Conservation (phyloP, 2,797 vertebrate genomes). For the Erpetoichthys calabaricus region DNA sequence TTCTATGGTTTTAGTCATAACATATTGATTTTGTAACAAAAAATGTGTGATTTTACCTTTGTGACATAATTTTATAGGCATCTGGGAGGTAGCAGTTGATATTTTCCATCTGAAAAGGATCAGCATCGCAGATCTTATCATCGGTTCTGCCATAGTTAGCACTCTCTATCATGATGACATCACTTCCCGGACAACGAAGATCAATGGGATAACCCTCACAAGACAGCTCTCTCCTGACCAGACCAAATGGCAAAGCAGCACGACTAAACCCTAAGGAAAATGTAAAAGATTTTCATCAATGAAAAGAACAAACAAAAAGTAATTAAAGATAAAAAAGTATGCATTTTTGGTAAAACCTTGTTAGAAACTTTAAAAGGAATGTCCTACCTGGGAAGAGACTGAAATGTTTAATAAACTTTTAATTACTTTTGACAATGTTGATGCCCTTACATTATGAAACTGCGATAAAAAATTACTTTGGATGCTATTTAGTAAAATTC, state of each 20-base stretch:
- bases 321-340: slow-evolving; percentile 25
- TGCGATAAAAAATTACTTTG: no score
- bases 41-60: slow-evolving; percentile 59
- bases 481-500: no score
- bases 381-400: not conserved
- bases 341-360: slow-evolving; percentile 12
- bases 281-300: not conserved
- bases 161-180: slow-evolving; percentile 97
- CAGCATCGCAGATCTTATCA: slow-evolving; percentile 97
- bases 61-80: slow-evolving; percentile 98
- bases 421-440: no score
- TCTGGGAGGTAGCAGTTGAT: slow-evolving; percentile 97
- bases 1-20: no score
- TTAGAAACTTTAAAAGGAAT: not conserved
- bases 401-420: no score
- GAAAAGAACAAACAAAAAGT: not conserved
- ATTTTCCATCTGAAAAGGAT: slow-evolving; percentile 99
- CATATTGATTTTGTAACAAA: not conserved
- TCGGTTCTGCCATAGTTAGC: slow-evolving; percentile 97
- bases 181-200: slow-evolving; percentile 93
- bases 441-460: no score
- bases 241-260: slow-evolving; percentile 84
- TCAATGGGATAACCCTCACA: slow-evolving; percentile 97
- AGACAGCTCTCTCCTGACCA: slow-evolving; percentile 90
- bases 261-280: slow-evolving; percentile 74